Base-by-base conservation (phyloP, 2,113 vertebrate species). In the Nycticebus coucang region DNA sequence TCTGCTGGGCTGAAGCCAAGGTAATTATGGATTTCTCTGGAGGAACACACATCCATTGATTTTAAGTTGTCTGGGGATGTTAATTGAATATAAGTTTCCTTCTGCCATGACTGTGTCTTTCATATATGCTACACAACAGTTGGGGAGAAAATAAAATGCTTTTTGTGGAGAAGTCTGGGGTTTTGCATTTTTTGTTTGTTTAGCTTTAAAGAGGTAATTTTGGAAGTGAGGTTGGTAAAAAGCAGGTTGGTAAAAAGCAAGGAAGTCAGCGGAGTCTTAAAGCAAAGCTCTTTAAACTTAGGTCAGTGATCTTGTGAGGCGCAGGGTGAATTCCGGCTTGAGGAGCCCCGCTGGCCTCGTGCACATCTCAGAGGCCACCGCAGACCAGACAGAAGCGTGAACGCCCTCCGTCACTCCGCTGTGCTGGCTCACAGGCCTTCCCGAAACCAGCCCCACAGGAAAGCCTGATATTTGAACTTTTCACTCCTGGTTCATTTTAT, bases 391-490 rank as follows among this genome's bases (percentile, higher is more conserved):
- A 98, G 98, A 98, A 98, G 98, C 97, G 97, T 68, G 98, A 98
- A 93, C 96, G 33, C 97, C 95, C 87, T 95, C 97, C 92, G 96
- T 94, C 97, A 71, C 89, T 74, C 94, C 97, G 97, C 98, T 98
- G 98, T 93, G 93, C 98, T 98, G 98, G 98, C 98, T 95, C 72
- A 60, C 12, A 12, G 81, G 93, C 66, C 92, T 92, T 97, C 96
- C 69, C 91, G 94, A 98, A 98, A 98, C 95, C 96, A 96, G 97
- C 95, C 89, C 98, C 97, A 98, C 94, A 98, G 98, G 98, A 98
- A 99, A 98, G 98, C 96, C 98, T 97, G 99, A 98, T 98, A 99
- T 99, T 98, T 99, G 98, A 99, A 99, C 98, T 98, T 98, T 99
- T 98, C 98, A 98, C 98, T 98, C 97, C 97, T 96, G 81, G 95